phyloP scores from a whole-genome alignment of 1,140 invertebrate species.

The Pseudoatta argentina region DNA sequence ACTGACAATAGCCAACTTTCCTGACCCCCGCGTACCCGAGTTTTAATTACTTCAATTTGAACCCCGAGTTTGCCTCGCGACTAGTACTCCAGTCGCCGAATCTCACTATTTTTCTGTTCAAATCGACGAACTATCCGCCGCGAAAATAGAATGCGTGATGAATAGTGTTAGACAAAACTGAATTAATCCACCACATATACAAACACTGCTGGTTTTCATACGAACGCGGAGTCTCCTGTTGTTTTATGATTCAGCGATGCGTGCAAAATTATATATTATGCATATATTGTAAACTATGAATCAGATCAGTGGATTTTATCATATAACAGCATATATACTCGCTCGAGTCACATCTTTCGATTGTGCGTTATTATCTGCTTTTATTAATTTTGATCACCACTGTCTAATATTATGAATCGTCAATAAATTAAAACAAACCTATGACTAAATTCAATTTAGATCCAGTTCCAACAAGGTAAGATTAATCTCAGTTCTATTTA shows the following conservation, averaged over 20 bases:
- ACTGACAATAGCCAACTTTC: conserved; percentile 74
- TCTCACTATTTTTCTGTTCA: conserved; percentile 29
- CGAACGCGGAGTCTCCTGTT: background rate
- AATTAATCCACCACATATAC: conserved; percentile 12
- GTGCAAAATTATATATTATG: background rate
- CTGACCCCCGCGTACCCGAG: conserved; percentile 43
- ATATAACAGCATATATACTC: background rate
- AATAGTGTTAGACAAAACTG: conserved; percentile 19
- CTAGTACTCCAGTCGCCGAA: background rate
- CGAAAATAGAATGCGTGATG: conserved; percentile 44
- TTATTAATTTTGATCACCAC: background rate
- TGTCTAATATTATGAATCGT: background rate
- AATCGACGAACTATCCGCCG: background rate
- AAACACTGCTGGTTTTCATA: background rate
- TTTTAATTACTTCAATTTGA: conserved; percentile 79
- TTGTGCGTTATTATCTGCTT: background rate
- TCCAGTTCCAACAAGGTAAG: no score
- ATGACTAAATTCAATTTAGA: background rate
- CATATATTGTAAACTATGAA: background rate
- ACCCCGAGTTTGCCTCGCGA: conserved; percentile 27
- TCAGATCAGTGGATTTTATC: conserved; percentile 12
- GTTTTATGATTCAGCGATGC: background rate
- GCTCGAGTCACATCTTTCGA: background rate
- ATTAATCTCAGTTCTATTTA: no score
- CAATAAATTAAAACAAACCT: background rate